Base-by-base conservation (phyloP, 2,888 invertebrate species). In the Drosophila mimica region DNA sequence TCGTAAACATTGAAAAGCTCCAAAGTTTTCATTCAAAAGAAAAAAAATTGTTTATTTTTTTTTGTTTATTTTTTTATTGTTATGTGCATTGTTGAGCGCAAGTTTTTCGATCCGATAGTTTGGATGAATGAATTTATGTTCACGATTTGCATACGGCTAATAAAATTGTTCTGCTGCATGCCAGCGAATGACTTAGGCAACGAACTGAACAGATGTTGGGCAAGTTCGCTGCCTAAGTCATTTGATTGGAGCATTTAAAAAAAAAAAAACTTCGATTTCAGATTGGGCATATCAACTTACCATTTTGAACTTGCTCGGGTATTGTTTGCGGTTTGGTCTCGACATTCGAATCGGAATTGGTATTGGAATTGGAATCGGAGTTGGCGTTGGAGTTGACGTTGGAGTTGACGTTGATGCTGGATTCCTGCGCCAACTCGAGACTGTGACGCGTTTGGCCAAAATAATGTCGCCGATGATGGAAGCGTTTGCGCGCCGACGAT, bases 401-500 rank as follows among this genome's bases (percentile, higher is more conserved):
- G 17, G 3, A 2, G 34, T 34, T 38, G 7, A 36, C 28, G 46
- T 33, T 60, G 25, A 56, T 25, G 46, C 43, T 74, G 15, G 68
- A 57, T 59, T 79, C 79, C 59, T 74, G 69, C 20, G 57, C 56
- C 65, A 74, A 46, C 25, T 84, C 84, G 60, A 87, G 82, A 66
- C 88, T 84, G 60, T 74, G 79, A 30, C 85, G 90, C 74, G 91
- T 80, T 54, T 91, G 91, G 5, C 91, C 91, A 68, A 91, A 91
- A 60, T 91, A 91, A 66, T 91, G 90, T 68, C 91, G 91, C 92
- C 94, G 85, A 93, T 92, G 92, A 73, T 92, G 92, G 63, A 92
- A 92, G 56, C 92, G 92, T 69, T 92, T 92, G 82, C 94, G 94
- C 82, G 94, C 95, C 87, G 72, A 38, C 40, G 82, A 68, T 33